Base-by-base conservation (phyloP, 2,113 vertebrate species). In the Haplotaxodon microlepis region DNA sequence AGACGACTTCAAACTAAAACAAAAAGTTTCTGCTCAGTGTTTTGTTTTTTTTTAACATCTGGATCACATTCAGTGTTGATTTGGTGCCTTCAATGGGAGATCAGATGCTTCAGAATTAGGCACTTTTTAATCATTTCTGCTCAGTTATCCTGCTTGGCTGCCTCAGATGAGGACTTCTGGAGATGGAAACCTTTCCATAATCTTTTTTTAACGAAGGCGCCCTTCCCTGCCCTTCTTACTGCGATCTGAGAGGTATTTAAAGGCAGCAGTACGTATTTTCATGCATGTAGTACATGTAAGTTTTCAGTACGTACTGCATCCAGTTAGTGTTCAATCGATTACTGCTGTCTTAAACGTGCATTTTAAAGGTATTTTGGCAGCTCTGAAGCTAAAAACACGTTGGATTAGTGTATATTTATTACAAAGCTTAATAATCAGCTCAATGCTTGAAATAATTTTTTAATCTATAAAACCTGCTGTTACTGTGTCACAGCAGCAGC, bases 121-220 rank as follows among this genome's bases (percentile, higher is more conserved):
- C 45, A 34, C 73, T n/a, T 51, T 51, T 50, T 78, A 50, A 50
- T 50, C 4, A 78, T 78, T 78, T 51, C 8, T 31, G 27, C 45
- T 2, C 17, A 73, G n/a, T 34, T 13, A 12, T 34, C 17, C 1
- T 51, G 27, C 5, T 78, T 50, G 9, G 42, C 42, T 31, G 42
- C 27, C 27, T 50, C 71, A 50, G 71, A 12, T 34, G 27, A 78
- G 17, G 73, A 34, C 0, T 13, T 78, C 27, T 78, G 27, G 10
- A 78, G 24, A 50, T 50, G 42, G 14, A 31, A 78, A 78, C 16
- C 14, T 19, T 50, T 12, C 42, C 42, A 47, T 19, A 47, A 76
- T 1, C 1, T 50, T 29, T 17, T 17, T 27, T 29, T 31, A 76
- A 76, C 4, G 0, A 53, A 54, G 54, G 24, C 4, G 0, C 24